Base-by-base conservation (phyloP, 2,888 invertebrate species). In the Amphipoea oculea region DNA sequence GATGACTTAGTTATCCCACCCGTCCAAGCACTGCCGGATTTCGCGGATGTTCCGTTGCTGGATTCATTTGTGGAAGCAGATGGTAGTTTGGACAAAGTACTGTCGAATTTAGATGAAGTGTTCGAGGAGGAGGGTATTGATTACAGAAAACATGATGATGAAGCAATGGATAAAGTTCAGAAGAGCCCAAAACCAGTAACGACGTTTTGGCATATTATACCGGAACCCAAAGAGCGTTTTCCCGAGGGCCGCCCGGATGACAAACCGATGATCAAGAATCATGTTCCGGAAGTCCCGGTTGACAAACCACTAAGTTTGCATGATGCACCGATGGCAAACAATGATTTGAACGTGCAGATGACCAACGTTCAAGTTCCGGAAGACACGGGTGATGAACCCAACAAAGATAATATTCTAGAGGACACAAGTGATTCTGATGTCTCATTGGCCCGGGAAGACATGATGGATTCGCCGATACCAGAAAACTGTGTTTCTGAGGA, bases 121-220 rank as follows among this genome's bases (percentile, higher is more conserved):
- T 17, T 57, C 9, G 0, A 0, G 14, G 40, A 70, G 0, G n/a
- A 70, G 40, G 17, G 7, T 69, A 2, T 7, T 9, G 0, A 0
- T 9, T 2, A 4, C 14, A 0, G 6, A 20, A 0, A 42, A 42
- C 0, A 14, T n/a, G n/a, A 5, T 17, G 3, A n/a, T 45, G 1
- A n/a, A 17, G 2, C n/a, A n/a, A 14, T 0, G 9, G 20, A 29
- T 45, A 17, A 48, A 6, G 11, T 4, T 68, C 29, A 1, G 29
- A 12, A 48, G 45, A 2, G 5, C 45, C 17, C n/a, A 42, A 9
- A 17, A 42, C 2, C 45, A 1, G 2, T n/a, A n/a, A n/a, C 17
- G 17, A 4, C n/a, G 7, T 0, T 4, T 23, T 23, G 12, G 5
- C 2, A 4, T 5, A n/a, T 60, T n/a, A 5, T 5, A n/a, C n/a